Conservation (phyloP, 2,797 vertebrate species). For the Chelmon rostratus region DNA sequence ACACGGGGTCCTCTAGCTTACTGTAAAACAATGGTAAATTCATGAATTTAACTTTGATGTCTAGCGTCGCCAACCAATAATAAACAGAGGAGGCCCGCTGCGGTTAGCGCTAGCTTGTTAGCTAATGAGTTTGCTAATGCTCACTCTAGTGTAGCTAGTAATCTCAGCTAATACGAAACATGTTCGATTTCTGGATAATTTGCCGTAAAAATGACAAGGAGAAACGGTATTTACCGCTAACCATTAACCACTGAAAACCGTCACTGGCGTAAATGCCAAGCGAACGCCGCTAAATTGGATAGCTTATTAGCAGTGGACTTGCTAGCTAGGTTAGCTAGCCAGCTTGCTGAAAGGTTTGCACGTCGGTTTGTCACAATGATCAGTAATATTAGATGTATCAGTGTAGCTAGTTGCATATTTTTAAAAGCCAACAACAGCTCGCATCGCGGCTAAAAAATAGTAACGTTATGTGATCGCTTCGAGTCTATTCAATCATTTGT, state of each 20-base stretch:
- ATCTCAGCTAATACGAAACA: neutral
- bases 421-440: accelerated
- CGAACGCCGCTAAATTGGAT: constrained; percentile 34
- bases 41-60: constrained; percentile 52
- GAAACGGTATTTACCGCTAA: accelerated
- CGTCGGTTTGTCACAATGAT: constrained; percentile 17
- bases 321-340: constrained; percentile 38
- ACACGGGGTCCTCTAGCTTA: accelerated
- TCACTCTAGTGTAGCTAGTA: neutral
- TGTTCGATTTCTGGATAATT: neutral
- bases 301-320: constrained; percentile 37
- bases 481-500: neutral
- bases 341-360: constrained; percentile 32
- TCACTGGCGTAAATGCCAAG: neutral
- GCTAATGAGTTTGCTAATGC: constrained; percentile 53
- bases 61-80: constrained; percentile 60
- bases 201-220: accelerated
- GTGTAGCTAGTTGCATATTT: neutral
- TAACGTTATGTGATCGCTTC: accelerated
- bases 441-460: accelerated
- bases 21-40: neutral
- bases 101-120: constrained; percentile 60
- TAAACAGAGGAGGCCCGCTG: constrained; percentile 77
- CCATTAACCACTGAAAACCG: accelerated
- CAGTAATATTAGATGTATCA: neutral